Evolutionary conservation across 2,113 vertebrate species (phyloP).

Genomic region (Pseudorectes ferrugineus): DNA sequence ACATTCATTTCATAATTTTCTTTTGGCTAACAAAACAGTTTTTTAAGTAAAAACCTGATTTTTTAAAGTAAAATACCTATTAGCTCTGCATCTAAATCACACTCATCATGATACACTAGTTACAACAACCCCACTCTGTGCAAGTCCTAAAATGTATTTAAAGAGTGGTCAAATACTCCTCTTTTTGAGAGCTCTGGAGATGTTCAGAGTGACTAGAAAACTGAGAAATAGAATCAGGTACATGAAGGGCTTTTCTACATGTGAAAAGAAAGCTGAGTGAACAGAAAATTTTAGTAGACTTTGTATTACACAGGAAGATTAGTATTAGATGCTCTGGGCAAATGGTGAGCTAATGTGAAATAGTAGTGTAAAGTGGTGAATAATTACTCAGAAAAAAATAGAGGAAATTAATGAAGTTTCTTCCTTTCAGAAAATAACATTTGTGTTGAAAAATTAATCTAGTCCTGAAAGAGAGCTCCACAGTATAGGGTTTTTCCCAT

Average conservation of each 20-base stretch:
- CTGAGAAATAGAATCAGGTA: background rate
- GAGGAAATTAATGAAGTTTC: background rate
- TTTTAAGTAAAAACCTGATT: background rate
- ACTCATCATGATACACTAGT: background rate
- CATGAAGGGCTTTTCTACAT: background rate
- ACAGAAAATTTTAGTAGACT: background rate
- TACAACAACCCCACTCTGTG: background rate
- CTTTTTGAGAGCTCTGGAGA: background rate
- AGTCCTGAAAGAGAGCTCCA: background rate
- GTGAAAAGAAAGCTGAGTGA: background rate
- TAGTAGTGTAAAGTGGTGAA: background rate
- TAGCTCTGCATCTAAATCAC: background rate
- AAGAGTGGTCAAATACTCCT: background rate
- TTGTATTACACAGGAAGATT: background rate
- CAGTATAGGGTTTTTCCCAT: background rate
- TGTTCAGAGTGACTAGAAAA: background rate
- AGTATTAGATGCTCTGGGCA: background rate
- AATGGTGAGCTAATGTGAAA: background rate
- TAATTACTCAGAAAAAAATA: background rate
- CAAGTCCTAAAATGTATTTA: background rate
- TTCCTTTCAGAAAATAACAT: background rate
- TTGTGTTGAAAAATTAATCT: slow-evolving; percentile 12
- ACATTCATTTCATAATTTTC: background rate
- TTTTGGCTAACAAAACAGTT: background rate
- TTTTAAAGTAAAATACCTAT: background rate